Conservation (phyloP, 2,888 invertebrate genomes). For the Poecilobothrus nobilitatus region DNA sequence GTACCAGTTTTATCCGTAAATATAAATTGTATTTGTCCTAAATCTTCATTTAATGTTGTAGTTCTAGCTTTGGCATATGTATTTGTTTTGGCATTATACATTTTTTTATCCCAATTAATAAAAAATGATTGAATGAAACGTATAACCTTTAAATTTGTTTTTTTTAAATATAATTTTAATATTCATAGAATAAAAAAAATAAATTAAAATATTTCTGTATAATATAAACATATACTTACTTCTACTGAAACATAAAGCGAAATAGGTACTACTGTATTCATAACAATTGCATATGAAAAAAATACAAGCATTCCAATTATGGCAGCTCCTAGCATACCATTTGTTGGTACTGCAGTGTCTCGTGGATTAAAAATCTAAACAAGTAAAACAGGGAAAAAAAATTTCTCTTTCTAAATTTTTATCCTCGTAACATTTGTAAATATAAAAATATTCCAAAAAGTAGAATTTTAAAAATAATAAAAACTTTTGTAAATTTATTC, state of each 20-base stretch:
- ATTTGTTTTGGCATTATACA: constrained; percentile 86
- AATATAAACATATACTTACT: constrained; percentile 47
- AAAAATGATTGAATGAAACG: constrained; percentile 96
- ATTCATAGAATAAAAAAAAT: constrained; percentile 15
- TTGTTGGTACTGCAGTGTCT: constrained; percentile 83
- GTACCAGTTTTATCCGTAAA: constrained; percentile 99
- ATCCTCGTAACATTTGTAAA: too few relatives aligned
- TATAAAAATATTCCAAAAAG: too few relatives aligned
- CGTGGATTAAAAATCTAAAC: constrained; percentile 77
- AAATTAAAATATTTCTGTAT: constrained; percentile 9
- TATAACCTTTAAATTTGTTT: too few relatives aligned
- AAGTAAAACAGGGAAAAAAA: too few relatives aligned
- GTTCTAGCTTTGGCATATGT: constrained; percentile 93
- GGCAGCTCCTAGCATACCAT: constrained; percentile 73
- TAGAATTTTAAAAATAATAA: too few relatives aligned
- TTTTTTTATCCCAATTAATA: constrained; percentile 98
- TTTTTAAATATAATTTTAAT: constrained; percentile 11
- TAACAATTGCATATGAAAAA: constrained; percentile 98
- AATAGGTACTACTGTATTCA: constrained; percentile 99
- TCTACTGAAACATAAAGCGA: constrained; percentile 94
- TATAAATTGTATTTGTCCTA: constrained; percentile 98
- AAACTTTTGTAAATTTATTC: too few relatives aligned
- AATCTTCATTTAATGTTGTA: constrained; percentile 96
- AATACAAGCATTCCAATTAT: constrained; percentile 94
- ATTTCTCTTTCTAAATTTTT: too few relatives aligned